These are phyloP conservation scores for Tadarida brasiliensis DNA, from an alignment of 2,797 vertebrate genomes.

Conservation along the genomic window DNA sequence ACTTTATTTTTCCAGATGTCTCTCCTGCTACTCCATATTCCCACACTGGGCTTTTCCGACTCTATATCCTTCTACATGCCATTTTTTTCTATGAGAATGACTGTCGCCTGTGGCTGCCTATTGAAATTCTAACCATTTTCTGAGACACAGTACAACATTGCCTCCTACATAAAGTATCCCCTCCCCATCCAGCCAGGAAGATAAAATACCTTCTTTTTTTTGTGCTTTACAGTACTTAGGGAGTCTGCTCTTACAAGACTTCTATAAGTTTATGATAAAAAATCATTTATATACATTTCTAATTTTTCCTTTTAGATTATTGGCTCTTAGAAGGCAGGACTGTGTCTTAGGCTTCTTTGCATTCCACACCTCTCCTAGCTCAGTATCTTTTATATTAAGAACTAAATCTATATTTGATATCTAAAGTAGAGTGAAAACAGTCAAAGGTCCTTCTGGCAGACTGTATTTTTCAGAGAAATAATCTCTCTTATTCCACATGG, in stretches of 20 bases:
- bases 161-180: not conserved
- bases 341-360: not conserved
- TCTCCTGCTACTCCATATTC: not conserved
- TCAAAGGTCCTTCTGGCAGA: not conserved
- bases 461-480: not conserved
- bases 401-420: not conserved
- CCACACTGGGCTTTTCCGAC: not conserved
- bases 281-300: not conserved
- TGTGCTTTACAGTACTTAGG: not conserved
- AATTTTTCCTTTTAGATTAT: not conserved
- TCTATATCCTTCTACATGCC: not conserved
- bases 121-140: not conserved
- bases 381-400: not conserved
- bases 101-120: not conserved
- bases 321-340: not conserved
- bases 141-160: not conserved
- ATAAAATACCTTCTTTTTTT: not conserved
- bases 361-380: not conserved
- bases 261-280: not conserved
- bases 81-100: not conserved
- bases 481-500: not conserved
- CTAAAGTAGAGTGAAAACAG: not conserved
- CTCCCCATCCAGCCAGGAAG: not conserved
- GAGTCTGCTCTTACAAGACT: not conserved
- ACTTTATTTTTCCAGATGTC: constrained; percentile 30